Percentiles rank a stretch among this genome's conserved stretches.
phyloP scores from a whole-genome alignment of 30 jellyfish, hydroid and myxozoan genomes.

The Pelagia noctiluca region DNA sequence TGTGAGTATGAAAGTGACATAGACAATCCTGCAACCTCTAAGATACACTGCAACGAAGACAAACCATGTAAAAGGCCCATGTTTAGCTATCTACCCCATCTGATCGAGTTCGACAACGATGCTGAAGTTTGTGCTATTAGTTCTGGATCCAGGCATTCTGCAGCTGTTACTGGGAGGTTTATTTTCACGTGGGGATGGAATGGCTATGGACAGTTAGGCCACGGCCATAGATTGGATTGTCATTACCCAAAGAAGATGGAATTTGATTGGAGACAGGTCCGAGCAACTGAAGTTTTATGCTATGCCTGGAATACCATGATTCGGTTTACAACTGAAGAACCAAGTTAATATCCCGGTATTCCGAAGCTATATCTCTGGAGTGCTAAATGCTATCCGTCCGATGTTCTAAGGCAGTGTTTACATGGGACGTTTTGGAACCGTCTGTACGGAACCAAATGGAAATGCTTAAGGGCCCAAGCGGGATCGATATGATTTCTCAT shows the following conservation, averaged over 20 bases:
- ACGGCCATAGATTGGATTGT: slow-evolving; percentile 61
- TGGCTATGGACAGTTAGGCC: slow-evolving; percentile 95
- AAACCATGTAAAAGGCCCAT: slow-evolving; percentile 26
- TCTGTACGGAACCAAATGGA: no score
- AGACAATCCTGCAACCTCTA: background rate
- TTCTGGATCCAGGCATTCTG: slow-evolving; percentile 96
- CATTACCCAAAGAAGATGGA: slow-evolving; percentile 49
- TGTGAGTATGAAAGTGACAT: background rate
- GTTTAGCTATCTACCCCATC: slow-evolving; percentile 43
- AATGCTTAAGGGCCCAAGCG: no score
- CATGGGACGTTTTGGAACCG: no score
- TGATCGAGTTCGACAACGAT: slow-evolving; percentile 71
- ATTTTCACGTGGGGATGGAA: slow-evolving; percentile 99
- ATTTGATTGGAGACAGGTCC: background rate
- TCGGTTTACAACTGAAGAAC: no score
- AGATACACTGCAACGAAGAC: slow-evolving; percentile 17
- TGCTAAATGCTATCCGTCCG: no score
- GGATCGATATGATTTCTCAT: no score
- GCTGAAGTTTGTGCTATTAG: slow-evolving; percentile 54
- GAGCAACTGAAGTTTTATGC: slow-evolving; percentile 35
- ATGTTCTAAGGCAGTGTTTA: no score
- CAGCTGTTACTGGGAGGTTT: slow-evolving; percentile 75
- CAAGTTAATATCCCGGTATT: no score
- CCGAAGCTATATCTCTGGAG: no score
- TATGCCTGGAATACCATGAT: slow-evolving; percentile 71